Evolutionary conservation across 2,888 invertebrate species (phyloP), one percentile per base, ranked within the genome.

Genomic region (Myopa testacea): DNA sequence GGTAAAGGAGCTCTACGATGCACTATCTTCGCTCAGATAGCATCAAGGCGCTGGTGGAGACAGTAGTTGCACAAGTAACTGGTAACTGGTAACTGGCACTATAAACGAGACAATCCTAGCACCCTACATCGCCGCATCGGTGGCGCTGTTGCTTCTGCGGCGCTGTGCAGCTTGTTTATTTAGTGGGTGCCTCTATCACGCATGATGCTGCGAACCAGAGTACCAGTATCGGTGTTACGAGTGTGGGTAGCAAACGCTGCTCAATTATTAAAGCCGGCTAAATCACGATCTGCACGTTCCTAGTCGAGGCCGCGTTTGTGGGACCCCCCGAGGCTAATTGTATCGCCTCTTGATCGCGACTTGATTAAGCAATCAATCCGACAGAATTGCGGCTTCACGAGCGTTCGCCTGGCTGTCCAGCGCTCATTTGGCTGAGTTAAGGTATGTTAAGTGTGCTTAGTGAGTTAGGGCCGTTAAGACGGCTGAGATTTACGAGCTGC

Each of bases 361-460:
- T 81, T 84, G 85, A 87, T 87, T 86, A 86, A 86, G 87, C 84
- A 85, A 87, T 87, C 87, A 84, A 82, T 84, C 80, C 81, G 82
- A 77, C 80, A 80, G 80, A 80, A 78, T 80, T 77, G 80, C 79
- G 60, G 45, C 34, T 40, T 38, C 26, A 38, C 60, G 14, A 38
- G 60, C n/a, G 40, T 7, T 40, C 34, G 19, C 38, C 38, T 52
- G 19, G 72, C 40, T n/a, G 16, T 55, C 34, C 26, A 26, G 26
- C 26, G 26, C 26, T 26, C 26, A 26, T 26, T 26, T 26, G 26
- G 26, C 26, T 26, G 26, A 26, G 26, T 26, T 26, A 26, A 26
- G 26, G 26, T 26, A 26, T 26, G 26, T 55, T 52, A 55, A 52
- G 55, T 26, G 70, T n/a, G 37, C 38, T 67, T 67, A 67, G 55